phyloP scores from a whole-genome alignment of 1,140 invertebrate species.

The Pachypsylla venusta region DNA sequence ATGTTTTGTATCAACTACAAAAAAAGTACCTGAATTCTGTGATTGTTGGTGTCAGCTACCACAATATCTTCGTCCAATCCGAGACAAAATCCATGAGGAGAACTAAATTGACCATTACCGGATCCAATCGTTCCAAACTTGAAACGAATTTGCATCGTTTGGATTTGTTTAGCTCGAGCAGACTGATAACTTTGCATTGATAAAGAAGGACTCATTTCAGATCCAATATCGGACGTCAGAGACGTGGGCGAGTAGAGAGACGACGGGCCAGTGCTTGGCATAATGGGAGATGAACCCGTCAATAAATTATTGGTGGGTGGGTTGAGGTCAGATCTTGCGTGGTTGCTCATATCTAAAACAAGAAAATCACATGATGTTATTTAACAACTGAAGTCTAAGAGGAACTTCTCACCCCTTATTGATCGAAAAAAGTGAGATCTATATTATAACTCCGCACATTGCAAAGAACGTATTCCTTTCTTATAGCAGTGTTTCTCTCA shows the following conservation, averaged over 20 bases:
- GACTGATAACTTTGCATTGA: neutral
- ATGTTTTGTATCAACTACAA: no score
- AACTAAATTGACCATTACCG: conserved; percentile 85
- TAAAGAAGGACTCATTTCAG: neutral
- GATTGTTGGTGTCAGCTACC: conserved; percentile 91
- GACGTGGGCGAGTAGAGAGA: neutral
- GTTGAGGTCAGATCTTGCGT: no score
- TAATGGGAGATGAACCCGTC: neutral
- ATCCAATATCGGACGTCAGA: neutral
- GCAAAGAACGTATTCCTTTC: no score
- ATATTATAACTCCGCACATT: no score
- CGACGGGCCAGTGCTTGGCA: neutral
- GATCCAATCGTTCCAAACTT: conserved; percentile 89
- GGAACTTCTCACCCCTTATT: no score
- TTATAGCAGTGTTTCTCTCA: no score
- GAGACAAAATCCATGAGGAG: conserved; percentile 91
- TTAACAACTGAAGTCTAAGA: no score
- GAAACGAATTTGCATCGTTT: conserved; percentile 68
- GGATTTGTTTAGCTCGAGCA: conserved; percentile 15
- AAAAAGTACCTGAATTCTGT: conserved; percentile 84
- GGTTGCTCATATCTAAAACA: no score
- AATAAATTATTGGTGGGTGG: neutral
- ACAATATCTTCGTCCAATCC: conserved; percentile 88
- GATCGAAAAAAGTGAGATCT: no score
- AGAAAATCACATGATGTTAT: no score